phyloP scores from a whole-genome alignment of 2,888 invertebrate species.

The Melieria picta region DNA sequence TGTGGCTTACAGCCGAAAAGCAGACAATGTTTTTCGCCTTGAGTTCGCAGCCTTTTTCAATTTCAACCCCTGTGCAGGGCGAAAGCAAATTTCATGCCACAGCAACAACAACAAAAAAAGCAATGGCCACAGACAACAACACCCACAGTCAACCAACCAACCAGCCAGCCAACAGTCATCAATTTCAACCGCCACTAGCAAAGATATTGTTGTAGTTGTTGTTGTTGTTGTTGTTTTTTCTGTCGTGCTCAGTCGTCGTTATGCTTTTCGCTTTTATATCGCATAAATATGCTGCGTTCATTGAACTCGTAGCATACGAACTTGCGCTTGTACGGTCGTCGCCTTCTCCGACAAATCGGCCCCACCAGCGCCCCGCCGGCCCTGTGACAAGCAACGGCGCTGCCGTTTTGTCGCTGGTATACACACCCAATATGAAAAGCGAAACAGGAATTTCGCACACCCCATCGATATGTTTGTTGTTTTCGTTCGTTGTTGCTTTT shows the following conservation, averaged over 20 bases:
- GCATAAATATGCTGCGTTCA: slow-evolving; percentile 56
- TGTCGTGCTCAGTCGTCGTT: slow-evolving; percentile 33
- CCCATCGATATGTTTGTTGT: slow-evolving; percentile 29
- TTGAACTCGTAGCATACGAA: slow-evolving; percentile 47
- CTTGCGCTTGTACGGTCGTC: slow-evolving; percentile 51
- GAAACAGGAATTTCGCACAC: slow-evolving; percentile 55
- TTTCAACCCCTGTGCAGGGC: too few relatives aligned
- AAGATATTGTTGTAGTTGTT: too few relatives aligned
- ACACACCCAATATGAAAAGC: slow-evolving; percentile 64
- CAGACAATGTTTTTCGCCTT: too few relatives aligned
- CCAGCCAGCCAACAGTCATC: too few relatives aligned
- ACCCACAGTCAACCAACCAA: too few relatives aligned
- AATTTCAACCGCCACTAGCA: too few relatives aligned
- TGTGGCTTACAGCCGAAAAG: too few relatives aligned
- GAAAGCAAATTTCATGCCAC: too few relatives aligned
- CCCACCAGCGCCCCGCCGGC: background rate
- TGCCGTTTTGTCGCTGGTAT: slow-evolving; percentile 44
- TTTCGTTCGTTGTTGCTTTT: background rate
- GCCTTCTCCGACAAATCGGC: slow-evolving; percentile 47
- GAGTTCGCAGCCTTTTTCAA: too few relatives aligned
- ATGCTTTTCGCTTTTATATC: slow-evolving; percentile 63
- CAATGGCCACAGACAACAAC: too few relatives aligned
- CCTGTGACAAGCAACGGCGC: background rate
- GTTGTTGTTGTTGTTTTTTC: too few relatives aligned
- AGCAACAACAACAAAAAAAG: too few relatives aligned